Base-by-base conservation (phyloP, 2,888 invertebrate genomes). In the Parapristionchus giblindavisi region DNA sequence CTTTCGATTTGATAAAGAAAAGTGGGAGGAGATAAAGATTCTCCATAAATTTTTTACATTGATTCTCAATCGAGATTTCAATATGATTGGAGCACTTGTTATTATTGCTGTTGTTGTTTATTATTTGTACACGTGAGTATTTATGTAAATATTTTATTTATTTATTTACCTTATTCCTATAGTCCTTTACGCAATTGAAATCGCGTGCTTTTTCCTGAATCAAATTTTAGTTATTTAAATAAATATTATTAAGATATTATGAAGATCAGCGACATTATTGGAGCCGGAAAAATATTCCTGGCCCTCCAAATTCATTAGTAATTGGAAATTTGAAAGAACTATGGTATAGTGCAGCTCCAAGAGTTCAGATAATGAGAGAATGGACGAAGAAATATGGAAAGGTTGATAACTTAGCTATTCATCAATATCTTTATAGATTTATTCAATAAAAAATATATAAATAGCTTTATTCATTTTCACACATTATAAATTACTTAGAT, bases 371-470 rank as follows among this genome's bases (percentile, higher is more conserved):
- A 2, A n/a, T 81, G 8, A 73, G 76, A 14, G 79, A 86, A 60
- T 85, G 85, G 85, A 83, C 83, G 11, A 79, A 84, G 63, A 40
- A 77, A 54, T 83, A 79, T 75, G 83, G 76, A 48, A 76, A 71
- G 36, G 52, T 52, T 17, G 43, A 40, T 14, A n/a, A 4, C 11
- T 40, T 38, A 17, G 6, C 40, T 1, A 21, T 11, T 43, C 21
- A 27, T 43, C 29, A 54, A 48, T 48, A 14, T 21, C 48, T 38
- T 52, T 52, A n/a, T 52, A 5, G 5, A 21, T 52, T 43, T 17
- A 21, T 52, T 24, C 52, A 52, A 52, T 52, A 21, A 52, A 11
- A 52, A 24, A 17, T 52, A 8, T 11, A 21, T 21, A 11, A 5
- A 27, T 1, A 32, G 6, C 32, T 21, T 4, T 8, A 3, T 56